Evolutionary conservation across 1,140 invertebrate genomes (phyloP).

Genomic region (Drosophila rufa): DNA sequence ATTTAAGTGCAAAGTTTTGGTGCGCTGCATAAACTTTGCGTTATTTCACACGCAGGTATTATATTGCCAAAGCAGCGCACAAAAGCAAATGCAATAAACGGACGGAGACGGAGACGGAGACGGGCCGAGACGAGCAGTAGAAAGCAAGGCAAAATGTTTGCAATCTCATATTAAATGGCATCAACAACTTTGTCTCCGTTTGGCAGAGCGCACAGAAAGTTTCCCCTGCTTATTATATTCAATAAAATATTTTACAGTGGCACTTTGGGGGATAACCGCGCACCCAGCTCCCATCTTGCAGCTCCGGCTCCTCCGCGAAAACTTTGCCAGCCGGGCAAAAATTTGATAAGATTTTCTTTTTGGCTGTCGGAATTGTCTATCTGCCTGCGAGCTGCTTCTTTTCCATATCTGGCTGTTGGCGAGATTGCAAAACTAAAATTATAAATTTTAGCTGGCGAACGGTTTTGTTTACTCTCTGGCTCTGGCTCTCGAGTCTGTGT

Average conservation of each 20-base stretch:
- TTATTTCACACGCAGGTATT: slow-evolving; percentile 82
- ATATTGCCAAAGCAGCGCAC: slow-evolving; percentile 69
- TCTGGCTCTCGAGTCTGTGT: background rate
- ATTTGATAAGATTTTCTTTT: slow-evolving; percentile 58
- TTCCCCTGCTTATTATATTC: slow-evolving; percentile 79
- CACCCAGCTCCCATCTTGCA: background rate
- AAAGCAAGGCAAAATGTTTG: slow-evolving; percentile 58
- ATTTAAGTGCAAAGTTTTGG: slow-evolving; percentile 76
- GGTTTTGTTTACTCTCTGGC: slow-evolving; percentile 44
- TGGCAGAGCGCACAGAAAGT: slow-evolving; percentile 57
- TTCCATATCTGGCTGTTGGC: slow-evolving; percentile 52
- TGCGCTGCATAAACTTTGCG: slow-evolving; percentile 77
- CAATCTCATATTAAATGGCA: slow-evolving; percentile 78
- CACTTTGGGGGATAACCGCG: slow-evolving; percentile 56
- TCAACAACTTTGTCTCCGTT: slow-evolving; percentile 76
- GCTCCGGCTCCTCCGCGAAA: slow-evolving; percentile 15
- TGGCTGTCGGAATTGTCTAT: slow-evolving; percentile 41
- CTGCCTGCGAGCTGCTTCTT: slow-evolving; percentile 27
- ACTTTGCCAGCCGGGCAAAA: slow-evolving; percentile 57
- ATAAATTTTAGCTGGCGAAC: slow-evolving; percentile 49
- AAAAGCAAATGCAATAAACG: slow-evolving; percentile 74
- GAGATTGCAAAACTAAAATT: slow-evolving; percentile 60
- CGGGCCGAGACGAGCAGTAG: slow-evolving; percentile 1
- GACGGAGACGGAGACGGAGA: background rate
- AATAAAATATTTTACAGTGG: slow-evolving; percentile 82